phyloP scores from a whole-genome alignment of 2,888 invertebrate genomes.

The Tuberolachnus salignus region DNA sequence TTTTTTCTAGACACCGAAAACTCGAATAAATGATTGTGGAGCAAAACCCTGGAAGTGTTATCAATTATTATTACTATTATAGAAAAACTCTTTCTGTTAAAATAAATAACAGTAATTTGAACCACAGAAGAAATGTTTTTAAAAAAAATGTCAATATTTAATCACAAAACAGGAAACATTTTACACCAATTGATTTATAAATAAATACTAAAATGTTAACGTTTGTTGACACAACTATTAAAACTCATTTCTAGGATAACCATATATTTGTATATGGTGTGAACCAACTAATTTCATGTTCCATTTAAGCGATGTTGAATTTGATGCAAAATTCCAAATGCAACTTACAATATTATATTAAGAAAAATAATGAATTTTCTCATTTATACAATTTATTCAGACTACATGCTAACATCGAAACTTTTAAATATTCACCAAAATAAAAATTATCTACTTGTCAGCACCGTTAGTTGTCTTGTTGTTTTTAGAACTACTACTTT shows the following conservation, averaged over 20 bases:
- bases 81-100: no score
- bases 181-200: slow-evolving; percentile 5
- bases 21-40: no score
- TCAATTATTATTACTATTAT: no score
- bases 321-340: not conserved
- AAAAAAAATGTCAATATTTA: not conserved
- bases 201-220: slow-evolving; percentile 1
- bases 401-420: slow-evolving; percentile 41
- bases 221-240: not conserved
- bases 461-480: slow-evolving; percentile 53
- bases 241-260: slow-evolving; percentile 18
- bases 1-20: no score
- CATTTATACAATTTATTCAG: slow-evolving; percentile 34
- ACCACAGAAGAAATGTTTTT: not conserved
- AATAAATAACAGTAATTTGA: not conserved
- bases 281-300: slow-evolving; percentile 29
- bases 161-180: not conserved
- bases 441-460: not conserved
- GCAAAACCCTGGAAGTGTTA: no score
- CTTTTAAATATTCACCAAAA: not conserved
- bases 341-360: slow-evolving; percentile 2
- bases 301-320: not conserved
- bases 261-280: slow-evolving; percentile 29
- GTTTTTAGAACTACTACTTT: slow-evolving; percentile 66
- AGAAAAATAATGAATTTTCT: not conserved